These are phyloP conservation scores for Sebastes trivittatus DNA, from an alignment of 2,797 vertebrate genomes.

Conservation along the genomic window DNA sequence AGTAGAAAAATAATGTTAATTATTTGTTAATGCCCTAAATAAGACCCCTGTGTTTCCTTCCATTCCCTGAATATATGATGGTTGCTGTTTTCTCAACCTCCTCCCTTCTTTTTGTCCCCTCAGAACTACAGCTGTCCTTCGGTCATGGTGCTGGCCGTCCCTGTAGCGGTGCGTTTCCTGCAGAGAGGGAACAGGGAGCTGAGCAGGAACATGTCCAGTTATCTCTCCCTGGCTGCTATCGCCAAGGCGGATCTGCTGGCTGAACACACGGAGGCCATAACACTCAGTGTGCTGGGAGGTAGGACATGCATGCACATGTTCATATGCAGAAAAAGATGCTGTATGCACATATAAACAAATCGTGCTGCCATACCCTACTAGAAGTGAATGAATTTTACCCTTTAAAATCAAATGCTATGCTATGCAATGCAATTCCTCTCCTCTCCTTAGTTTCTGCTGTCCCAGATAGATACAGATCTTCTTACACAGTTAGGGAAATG, in stretches of 20 bases:
- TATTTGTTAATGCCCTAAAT: not conserved
- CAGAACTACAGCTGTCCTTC: slow-evolving; percentile 92
- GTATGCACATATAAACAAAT: not conserved
- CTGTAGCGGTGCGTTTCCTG: slow-evolving; percentile 93
- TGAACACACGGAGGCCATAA: slow-evolving; percentile 89
- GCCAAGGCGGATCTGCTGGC: slow-evolving; percentile 89
- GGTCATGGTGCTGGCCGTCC: slow-evolving; percentile 92
- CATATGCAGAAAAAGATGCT: not conserved
- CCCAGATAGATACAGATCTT: slow-evolving; percentile 32
- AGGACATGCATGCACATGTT: slow-evolving; percentile 45
- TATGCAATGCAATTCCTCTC: not conserved
- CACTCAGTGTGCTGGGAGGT: slow-evolving; percentile 92
- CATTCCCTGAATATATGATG: not conserved
- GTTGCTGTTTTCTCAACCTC: not conserved
- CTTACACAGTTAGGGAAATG: not conserved
- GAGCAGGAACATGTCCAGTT: slow-evolving; percentile 95
- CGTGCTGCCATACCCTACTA: too few species aligned
- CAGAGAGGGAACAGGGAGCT: slow-evolving; percentile 90
- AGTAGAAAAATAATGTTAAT: not conserved
- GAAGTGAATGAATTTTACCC: not conserved
- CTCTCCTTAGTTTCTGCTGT: slow-evolving; percentile 24
- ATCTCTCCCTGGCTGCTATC: slow-evolving; percentile 92
- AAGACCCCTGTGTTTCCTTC: not conserved
- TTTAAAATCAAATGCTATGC: not conserved
- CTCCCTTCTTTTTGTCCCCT: not conserved